Evolutionary conservation across 2,888 invertebrate genomes (phyloP).

Genomic region (Agrotis exclamationis): DNA sequence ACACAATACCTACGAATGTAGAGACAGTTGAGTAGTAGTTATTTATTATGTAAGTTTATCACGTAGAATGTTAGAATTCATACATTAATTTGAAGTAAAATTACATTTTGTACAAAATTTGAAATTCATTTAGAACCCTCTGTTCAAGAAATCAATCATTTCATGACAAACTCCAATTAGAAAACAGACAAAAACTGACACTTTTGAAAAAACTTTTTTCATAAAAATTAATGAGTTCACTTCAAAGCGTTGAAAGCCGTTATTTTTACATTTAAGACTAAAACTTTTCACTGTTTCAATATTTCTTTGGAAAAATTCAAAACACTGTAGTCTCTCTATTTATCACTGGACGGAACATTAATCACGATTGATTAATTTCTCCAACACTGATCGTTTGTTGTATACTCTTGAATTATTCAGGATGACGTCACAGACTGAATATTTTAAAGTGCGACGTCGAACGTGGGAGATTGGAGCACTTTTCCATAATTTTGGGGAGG

Average conservation of each 20-base stretch:
- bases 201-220: neutral
- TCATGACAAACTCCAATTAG: slow-evolving; percentile 4
- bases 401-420: slow-evolving; percentile 59
- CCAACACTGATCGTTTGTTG: slow-evolving; percentile 53
- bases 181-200: slow-evolving; percentile 1
- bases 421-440: slow-evolving; percentile 51
- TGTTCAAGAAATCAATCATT: slow-evolving; percentile 11
- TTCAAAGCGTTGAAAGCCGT: slow-evolving; percentile 1
- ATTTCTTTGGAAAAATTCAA: slow-evolving; percentile 44
- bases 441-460: slow-evolving; percentile 52
- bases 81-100: neutral
- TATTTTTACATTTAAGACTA: slow-evolving; percentile 7
- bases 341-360: slow-evolving; percentile 43
- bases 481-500: slow-evolving; percentile 54
- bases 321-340: slow-evolving; percentile 35
- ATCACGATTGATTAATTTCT: slow-evolving; percentile 61
- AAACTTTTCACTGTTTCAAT: slow-evolving; percentile 24
- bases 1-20: too few relatives aligned
- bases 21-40: too few relatives aligned
- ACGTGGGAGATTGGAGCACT: slow-evolving; percentile 23
- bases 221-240: slow-evolving; percentile 11
- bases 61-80: too few relatives aligned
- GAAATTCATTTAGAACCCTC: neutral
- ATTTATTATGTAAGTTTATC: neutral
- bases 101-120: neutral